Percentiles rank a stretch among this genome's conserved stretches.
These are phyloP conservation scores for Drosophila funebris DNA, from an alignment of 1,140 invertebrate species.

Conservation along the genomic window DNA sequence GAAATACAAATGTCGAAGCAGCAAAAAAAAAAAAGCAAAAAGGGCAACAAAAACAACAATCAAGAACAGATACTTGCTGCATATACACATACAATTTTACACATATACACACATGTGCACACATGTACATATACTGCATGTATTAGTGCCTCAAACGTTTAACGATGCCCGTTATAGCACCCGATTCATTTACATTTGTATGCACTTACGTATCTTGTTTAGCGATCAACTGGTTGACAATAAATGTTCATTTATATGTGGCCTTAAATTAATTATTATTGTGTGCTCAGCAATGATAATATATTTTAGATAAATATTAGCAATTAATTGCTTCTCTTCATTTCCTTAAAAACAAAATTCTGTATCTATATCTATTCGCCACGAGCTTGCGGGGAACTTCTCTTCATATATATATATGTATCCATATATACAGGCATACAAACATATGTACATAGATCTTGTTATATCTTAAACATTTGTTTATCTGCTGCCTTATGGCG, in stretches of 20 bases:
- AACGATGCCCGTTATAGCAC: background rate
- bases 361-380: slow-evolving; percentile 3
- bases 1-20: slow-evolving; percentile 51
- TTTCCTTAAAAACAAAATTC: too few relatives aligned
- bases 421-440: background rate
- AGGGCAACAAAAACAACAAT: slow-evolving; percentile 14
- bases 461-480: slow-evolving; percentile 22
- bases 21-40: background rate
- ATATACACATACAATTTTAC: background rate
- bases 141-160: background rate
- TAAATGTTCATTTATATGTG: background rate
- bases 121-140: background rate
- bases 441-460: background rate
- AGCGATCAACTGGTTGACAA: background rate
- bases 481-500: slow-evolving; percentile 32
- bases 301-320: background rate
- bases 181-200: background rate
- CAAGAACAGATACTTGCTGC: slow-evolving; percentile 12
- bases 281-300: background rate
- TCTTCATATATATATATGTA: background rate
- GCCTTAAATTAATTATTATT: background rate
- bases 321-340: background rate
- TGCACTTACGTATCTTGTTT: background rate
- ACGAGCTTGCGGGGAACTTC: background rate
- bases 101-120: background rate